Percentiles rank a stretch among this genome's conserved stretches.
phyloP scores from a whole-genome alignment of 2,797 vertebrate genomes.

The Syndactyla subalaris region DNA sequence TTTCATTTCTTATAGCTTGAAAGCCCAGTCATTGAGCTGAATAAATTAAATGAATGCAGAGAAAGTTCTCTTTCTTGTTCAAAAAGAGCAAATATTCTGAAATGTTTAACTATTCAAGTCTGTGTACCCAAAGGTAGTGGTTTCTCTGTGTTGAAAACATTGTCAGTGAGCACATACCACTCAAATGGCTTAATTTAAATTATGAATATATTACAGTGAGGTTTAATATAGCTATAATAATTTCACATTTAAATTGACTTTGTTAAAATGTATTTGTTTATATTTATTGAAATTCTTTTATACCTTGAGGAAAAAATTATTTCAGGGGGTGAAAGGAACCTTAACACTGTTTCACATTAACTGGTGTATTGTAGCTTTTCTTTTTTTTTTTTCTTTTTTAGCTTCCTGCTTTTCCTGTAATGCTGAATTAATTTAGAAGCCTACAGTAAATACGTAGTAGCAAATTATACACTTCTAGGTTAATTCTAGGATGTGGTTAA shows the following conservation, averaged over 20 bases:
- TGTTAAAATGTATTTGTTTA: not conserved
- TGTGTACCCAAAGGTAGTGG: not conserved
- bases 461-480: not conserved
- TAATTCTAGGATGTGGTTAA: not conserved
- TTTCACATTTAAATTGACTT: constrained; percentile 26
- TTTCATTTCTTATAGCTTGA: not conserved
- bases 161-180: not conserved
- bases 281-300: not conserved
- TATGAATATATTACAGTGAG: not conserved
- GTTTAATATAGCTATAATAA: not conserved
- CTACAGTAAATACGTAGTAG: not conserved
- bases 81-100: not conserved
- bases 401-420: not conserved
- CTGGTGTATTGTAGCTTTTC: not conserved
- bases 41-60: not conserved
- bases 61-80: not conserved
- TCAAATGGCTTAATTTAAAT: not conserved
- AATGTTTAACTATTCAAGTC: not conserved
- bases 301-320: constrained; percentile 8
- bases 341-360: not conserved
- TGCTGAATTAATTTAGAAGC: not conserved
- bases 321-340: not conserved
- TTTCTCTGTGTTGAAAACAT: not conserved
- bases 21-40: not conserved
- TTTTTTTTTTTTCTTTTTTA: not conserved